A percentile compares a stretch with the other conserved stretches of the same genome.
phyloP scores from a whole-genome alignment of 2,888 invertebrate genomes.

The Gymnosoma rotundatum region DNA sequence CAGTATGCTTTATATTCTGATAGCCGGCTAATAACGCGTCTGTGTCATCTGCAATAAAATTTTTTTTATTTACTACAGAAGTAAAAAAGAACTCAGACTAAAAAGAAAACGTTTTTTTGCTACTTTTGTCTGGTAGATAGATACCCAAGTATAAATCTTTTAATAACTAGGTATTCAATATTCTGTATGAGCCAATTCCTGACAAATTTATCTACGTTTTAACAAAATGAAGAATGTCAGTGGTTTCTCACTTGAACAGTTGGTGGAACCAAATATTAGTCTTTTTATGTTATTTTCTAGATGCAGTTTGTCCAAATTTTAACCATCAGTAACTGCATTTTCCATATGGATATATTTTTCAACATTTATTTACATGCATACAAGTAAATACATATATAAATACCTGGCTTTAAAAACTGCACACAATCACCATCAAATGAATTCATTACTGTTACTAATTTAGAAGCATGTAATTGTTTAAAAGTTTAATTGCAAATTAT shows the following conservation, averaged over 20 bases:
- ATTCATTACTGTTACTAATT: constrained; percentile 59
- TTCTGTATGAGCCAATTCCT: not conserved
- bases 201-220: constrained; percentile 5
- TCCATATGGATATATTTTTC: constrained; percentile 4
- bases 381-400: not conserved
- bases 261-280: too few species aligned
- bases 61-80: constrained; percentile 25
- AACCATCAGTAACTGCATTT: not conserved
- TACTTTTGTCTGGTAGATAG: too few species aligned
- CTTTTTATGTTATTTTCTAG: not conserved
- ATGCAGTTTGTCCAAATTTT: not conserved
- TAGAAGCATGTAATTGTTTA: constrained; percentile 29
- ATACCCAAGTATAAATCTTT: too few species aligned
- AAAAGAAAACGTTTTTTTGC: too few species aligned
- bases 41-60: constrained; percentile 62
- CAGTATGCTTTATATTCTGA: constrained; percentile 77
- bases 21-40: constrained; percentile 49
- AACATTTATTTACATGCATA: too few species aligned
- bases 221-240: not conserved
- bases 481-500: constrained; percentile 28
- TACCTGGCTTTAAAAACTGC: constrained; percentile 62
- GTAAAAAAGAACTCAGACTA: not conserved
- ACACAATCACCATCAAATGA: constrained; percentile 37
- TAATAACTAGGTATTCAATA: not conserved
- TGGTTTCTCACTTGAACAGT: not conserved